Evolutionary conservation across 2,888 invertebrate genomes (phyloP), one percentile per base, ranked within the genome.

Genomic region (Trachelus stipa): DNA sequence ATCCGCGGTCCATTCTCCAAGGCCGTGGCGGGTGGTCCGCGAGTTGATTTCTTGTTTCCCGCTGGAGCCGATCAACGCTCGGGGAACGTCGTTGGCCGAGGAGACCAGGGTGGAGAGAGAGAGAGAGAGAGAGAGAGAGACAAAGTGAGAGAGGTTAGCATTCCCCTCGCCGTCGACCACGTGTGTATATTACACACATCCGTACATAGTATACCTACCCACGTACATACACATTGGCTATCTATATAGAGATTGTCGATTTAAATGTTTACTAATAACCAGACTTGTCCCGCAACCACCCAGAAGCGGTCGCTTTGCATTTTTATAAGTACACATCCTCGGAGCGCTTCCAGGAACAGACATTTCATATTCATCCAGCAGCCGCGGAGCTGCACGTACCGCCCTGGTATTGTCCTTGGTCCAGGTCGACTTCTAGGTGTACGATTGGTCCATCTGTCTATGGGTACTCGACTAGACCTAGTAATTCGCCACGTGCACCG

Each of bases 201-300:
- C 15, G 40, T 40, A 40, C 15, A 40, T 15, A 40, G 15, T 15
- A 40, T 40, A 15, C 15, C 40, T 81, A 84, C 85, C 37, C 12
- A 37, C 4, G 40, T 40, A 40, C 15, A 6, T 40, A 40, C 40
- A 40, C 40, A 40, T 40, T 40, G 40, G 15, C 40, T 40, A 85
- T 85, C 83, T 81, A 86, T 86, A 86, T 84, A 83, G 85, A 89
- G 89, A 91, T 90, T 91, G 90, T 91, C 90, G 90, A 91, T 91
- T 91, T 90, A 91, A 91, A 91, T 91, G 91, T 91, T 91, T 91
- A 91, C 91, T 91, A 91, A 91, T 91, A 91, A 91, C 90, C 90
- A 90, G 84, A 85, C 90, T 90, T 91, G 91, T 90, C 89, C 88
- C 85, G 88, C 90, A 91, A 89, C 91, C 91, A 91, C 91, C 91